Evolutionary conservation across 2,797 vertebrate genomes (phyloP), one percentile per base, ranked within the genome.

Genomic region (Pipistrellus pipistrellus): DNA sequence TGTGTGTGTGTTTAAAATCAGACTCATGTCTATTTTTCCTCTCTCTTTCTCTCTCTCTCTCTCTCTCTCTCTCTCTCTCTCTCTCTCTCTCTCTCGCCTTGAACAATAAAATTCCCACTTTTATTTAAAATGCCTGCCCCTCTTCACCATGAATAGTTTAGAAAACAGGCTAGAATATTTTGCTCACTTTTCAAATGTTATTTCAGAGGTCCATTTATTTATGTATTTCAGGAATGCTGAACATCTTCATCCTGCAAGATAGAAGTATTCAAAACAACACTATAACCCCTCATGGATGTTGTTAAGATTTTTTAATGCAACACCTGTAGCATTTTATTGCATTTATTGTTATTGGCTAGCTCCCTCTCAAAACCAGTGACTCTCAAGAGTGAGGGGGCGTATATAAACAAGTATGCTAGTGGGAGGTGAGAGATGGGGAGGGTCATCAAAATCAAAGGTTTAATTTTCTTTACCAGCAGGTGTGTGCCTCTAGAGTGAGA

Each of bases 271-370:
- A 84, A 41, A 68, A 59, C 3, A 30, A 9, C 14, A 21, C n/a
- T 84, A 6, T 91, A n/a, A 76, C 4, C 1, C 3, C 3, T 76
- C 5, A 2, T 38, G 15, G 44, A n/a, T 11, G 88, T 76, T 66
- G 14, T 48, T 38, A 81, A 81, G 2, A 0, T 35, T 94, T 91
- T 51, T 80, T 89, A 4, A 13, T 4, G 3, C 21, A 78, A 73
- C 15, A 48, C 46, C 25, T n/a, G 13, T 44, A 64, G 13, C 4
- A 64, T 51, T 68, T 72, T 72, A 32, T 66, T 71, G 30, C 73
- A 59, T 62, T 69, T 87, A 59, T 77, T 92, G 90, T 88, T 10
- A 53, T 44, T 80, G 6, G 80, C 25, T 59, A 72, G 69, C 41
- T 77, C 13, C 25, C 12, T 68, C 46, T 81, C 21, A 64, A 73